These are phyloP conservation scores for Anoura caudifer DNA, from an alignment of 2,113 vertebrate species.

Conservation along the genomic window DNA sequence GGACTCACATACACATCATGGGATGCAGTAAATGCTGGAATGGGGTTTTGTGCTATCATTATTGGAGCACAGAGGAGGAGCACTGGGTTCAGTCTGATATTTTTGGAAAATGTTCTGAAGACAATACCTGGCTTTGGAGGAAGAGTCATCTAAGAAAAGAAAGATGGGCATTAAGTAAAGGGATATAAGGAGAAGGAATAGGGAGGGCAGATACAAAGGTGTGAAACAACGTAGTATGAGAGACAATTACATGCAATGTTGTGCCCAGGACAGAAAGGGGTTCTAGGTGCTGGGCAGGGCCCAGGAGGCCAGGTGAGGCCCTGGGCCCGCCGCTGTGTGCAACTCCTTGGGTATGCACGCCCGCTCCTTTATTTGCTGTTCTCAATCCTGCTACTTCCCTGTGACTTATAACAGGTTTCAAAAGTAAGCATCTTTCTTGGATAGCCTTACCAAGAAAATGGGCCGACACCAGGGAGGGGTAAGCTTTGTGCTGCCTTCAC, in stretches of 20 bases:
- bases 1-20: neutral
- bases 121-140: neutral
- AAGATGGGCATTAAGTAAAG: neutral
- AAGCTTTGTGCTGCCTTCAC: neutral
- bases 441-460: neutral
- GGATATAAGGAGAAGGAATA: neutral
- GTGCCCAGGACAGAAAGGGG: neutral
- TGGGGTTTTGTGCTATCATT: too few species aligned
- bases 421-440: neutral
- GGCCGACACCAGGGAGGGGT: neutral
- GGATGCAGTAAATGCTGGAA: neutral
- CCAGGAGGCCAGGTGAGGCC: neutral
- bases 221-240: neutral
- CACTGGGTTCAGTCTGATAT: neutral
- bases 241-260: neutral
- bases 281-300: neutral
- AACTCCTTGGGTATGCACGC: neutral
- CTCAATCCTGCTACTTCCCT: neutral
- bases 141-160: neutral
- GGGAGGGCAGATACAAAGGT: neutral
- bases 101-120: neutral
- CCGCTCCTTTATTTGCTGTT: neutral
- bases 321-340: fast-evolving
- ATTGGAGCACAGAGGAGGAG: neutral
- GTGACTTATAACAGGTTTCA: neutral